Base-by-base conservation (phyloP, 2,113 vertebrate genomes). In the Danionella cerebrum region DNA sequence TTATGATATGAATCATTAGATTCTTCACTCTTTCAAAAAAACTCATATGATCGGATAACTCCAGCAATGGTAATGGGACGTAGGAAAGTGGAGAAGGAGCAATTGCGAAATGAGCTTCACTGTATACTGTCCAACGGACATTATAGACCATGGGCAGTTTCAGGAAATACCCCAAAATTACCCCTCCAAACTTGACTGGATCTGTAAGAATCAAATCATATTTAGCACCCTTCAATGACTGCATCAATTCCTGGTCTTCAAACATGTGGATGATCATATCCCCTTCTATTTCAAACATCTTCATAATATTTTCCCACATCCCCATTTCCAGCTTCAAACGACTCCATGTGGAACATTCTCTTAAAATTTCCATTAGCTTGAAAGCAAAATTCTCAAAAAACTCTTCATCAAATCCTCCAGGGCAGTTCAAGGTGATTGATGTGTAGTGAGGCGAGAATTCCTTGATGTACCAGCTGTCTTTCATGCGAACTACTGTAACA, bases 71-170 rank as follows among this genome's bases (percentile, higher is more conserved):
- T 0, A 71, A 1, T 3, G 79, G 79, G 1, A 79, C 62, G 16
- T 79, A 79, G 36, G 79, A 81, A 35, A 72, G 60, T 1, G 78
- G 79, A 12, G 78, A 70, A 18, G 78, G 78, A 13, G 76, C 79
- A 12, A 67, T 59, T 6, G 44, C 50, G 38, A 75, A 78, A 67
- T 80, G 80, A 0, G 50, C 75, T 6, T 78, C 80, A 14, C 18
- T 58, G 2, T 52, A 31, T 1, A 67, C 1, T 2, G 70, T 65
- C 80, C 78, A 78, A 2, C 78, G 74, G 25, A 71, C 76, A 48
- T 74, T 76, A 24, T 70, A 71, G 21, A 78, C 74, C 1, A 80
- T 4, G 5, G 80, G 80, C 8, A 82, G 69, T 25, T 78, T 69
- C 6, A 82, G 66, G 25, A 71, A 72, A 52, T 76, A 51, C 16